Evolutionary conservation across 1,140 invertebrate species (phyloP).

Genomic region (Sitodiplosis mosellana): DNA sequence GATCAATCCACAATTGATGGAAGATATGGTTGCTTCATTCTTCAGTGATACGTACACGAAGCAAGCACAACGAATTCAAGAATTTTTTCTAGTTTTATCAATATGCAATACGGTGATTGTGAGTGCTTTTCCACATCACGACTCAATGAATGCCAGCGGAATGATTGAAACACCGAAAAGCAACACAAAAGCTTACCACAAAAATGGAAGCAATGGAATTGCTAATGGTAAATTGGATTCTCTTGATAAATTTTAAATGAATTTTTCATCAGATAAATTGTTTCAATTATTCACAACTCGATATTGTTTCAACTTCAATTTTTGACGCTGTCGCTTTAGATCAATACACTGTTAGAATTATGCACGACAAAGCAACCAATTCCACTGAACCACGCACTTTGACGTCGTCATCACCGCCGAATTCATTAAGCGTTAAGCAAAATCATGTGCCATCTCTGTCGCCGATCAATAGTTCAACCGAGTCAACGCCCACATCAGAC

Average conservation of each 20-base stretch:
- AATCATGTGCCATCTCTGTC: conserved; percentile 29
- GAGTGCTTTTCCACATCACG: conserved; percentile 66
- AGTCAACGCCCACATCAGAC: conserved; percentile 26
- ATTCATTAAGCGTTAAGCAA: conserved; percentile 28
- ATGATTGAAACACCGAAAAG: conserved; percentile 12
- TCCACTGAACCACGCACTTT: conserved; percentile 46
- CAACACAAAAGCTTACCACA: too few relatives aligned
- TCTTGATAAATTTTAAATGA: too few relatives aligned
- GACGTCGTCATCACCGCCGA: conserved; percentile 52
- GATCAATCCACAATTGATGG: conserved; percentile 43
- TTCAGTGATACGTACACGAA: conserved; percentile 16
- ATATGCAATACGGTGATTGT: conserved; percentile 96
- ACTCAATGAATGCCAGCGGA: conserved; percentile 69
- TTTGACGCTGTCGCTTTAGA: not conserved
- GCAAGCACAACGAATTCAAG: conserved; percentile 42
- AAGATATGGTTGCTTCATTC: conserved; percentile 32
- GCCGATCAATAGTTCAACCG: conserved; percentile 26
- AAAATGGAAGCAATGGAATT: too few relatives aligned
- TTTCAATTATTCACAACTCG: not conserved
- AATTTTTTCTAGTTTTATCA: conserved; percentile 82
- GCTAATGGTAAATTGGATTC: too few relatives aligned
- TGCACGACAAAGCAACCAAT: conserved; percentile 27
- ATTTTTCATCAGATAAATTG: not conserved
- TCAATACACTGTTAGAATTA: conserved; percentile 30
- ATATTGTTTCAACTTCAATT: not conserved